Conservation (phyloP, 2,797 vertebrate species). For the Poecilia velifera region DNA sequence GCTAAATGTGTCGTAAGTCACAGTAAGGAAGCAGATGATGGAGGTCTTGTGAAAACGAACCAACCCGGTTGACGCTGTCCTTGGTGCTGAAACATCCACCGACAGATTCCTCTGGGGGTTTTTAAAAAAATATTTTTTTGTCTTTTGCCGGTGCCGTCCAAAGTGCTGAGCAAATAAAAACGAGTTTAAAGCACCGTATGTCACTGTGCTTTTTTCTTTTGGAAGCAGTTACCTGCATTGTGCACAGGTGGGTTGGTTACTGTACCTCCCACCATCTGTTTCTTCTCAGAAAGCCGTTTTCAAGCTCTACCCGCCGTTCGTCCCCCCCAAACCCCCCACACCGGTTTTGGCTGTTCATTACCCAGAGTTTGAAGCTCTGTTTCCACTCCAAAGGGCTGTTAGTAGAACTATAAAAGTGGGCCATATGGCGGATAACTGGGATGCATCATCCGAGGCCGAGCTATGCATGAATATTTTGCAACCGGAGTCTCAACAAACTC, state of each 20-base stretch:
- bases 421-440: constrained; percentile 45
- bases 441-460: constrained; percentile 18
- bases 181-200: constrained; percentile 14
- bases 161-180: constrained; percentile 53
- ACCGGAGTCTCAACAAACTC: constrained; percentile 35
- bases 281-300: constrained; percentile 16
- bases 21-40: constrained; percentile 1
- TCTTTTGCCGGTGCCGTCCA: constrained; percentile 39
- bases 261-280: constrained; percentile 64
- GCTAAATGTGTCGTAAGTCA: background rate
- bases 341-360: constrained; percentile 37
- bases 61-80: constrained; percentile 36
- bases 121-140: background rate
- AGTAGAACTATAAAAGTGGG: constrained; percentile 9
- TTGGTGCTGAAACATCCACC: constrained; percentile 55
- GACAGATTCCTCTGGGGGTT: constrained; percentile 21
- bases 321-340: background rate
- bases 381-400: constrained; percentile 16
- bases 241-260: constrained; percentile 28
- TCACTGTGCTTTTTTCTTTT: constrained; percentile 34
- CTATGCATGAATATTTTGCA: constrained; percentile 2
- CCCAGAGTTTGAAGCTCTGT: constrained; percentile 19
- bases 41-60: background rate
- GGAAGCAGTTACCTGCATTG: constrained; percentile 25
- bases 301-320: constrained; percentile 14